Conservation (phyloP, 2,113 vertebrate genomes). For the Scytalopus superciliaris region DNA sequence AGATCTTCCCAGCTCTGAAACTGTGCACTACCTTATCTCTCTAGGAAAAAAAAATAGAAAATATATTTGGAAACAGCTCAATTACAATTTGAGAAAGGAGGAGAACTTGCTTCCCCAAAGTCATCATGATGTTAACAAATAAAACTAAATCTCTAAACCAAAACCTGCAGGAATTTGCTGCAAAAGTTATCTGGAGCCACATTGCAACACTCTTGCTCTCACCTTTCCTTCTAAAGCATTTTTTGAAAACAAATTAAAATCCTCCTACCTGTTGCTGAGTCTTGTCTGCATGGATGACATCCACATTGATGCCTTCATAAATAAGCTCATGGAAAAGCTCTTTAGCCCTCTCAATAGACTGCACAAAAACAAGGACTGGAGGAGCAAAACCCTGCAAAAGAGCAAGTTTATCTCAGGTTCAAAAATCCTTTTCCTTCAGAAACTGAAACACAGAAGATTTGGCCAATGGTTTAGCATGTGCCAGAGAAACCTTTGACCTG, state of each 20-base stretch:
- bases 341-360: constrained; percentile 93
- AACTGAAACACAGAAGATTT: neutral
- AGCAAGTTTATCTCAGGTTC: neutral
- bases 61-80: neutral
- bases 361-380: constrained; percentile 95
- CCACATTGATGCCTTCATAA: constrained; percentile 97
- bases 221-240: neutral
- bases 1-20: constrained; percentile 95
- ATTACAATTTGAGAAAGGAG: neutral
- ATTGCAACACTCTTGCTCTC: neutral
- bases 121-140: neutral
- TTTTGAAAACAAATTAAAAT: neutral
- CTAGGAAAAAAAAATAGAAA: constrained; percentile 65
- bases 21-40: constrained; percentile 90
- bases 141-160: neutral
- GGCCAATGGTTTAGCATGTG: neutral
- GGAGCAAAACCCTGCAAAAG: constrained; percentile 87
- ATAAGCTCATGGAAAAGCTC: constrained; percentile 95
- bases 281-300: constrained; percentile 93
- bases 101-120: neutral
- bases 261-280: constrained; percentile 89
- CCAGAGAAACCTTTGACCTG: neutral
- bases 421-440: neutral
- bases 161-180: neutral
- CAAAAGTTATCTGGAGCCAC: neutral